These are phyloP conservation scores for Motacilla tschutschensis DNA, from an alignment of 2,113 vertebrate species.

Conservation along the genomic window DNA sequence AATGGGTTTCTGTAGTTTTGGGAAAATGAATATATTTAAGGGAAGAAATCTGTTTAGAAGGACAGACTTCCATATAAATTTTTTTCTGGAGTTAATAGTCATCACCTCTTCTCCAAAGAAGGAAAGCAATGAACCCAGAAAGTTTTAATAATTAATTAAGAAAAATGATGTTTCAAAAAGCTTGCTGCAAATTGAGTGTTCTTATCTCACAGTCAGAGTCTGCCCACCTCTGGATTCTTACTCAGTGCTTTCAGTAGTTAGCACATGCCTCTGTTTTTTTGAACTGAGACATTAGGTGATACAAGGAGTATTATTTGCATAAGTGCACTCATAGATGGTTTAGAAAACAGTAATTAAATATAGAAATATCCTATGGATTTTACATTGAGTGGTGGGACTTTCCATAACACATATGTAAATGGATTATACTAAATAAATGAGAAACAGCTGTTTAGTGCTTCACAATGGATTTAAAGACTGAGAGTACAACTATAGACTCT, in stretches of 20 bases:
- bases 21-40: not conserved
- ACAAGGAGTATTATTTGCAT: not conserved
- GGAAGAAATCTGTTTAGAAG: not conserved
- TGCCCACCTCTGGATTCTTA: not conserved
- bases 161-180: not conserved
- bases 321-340: not conserved
- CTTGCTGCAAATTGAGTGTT: not conserved
- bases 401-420: not conserved
- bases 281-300: not conserved
- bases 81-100: not conserved
- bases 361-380: not conserved
- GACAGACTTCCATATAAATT: fast-evolving
- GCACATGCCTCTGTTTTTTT: not conserved
- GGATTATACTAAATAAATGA: not conserved
- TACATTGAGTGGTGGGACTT: not conserved
- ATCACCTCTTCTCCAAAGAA: not conserved
- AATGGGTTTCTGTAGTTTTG: not conserved
- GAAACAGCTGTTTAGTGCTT: not conserved
- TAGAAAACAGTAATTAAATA: conserved; percentile 8
- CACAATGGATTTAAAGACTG: not conserved
- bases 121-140: not conserved
- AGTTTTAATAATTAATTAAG: not conserved
- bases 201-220: not conserved
- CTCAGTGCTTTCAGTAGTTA: not conserved
- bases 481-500: not conserved